Evolutionary conservation across 2,888 invertebrate species (phyloP).

Genomic region (Brenthis hecate): DNA sequence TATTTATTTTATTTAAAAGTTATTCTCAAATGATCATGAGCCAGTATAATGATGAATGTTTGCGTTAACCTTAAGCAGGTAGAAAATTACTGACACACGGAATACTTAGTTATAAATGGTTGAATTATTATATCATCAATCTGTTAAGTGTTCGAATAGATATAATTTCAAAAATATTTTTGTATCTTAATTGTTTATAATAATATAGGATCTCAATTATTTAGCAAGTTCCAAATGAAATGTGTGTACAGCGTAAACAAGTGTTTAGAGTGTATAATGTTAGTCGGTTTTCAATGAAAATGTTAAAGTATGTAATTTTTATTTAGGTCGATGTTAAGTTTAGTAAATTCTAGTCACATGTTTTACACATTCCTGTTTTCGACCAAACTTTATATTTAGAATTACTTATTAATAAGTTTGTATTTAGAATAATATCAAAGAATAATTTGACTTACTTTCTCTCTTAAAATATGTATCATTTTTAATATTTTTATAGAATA

Average conservation of each 20-base stretch:
- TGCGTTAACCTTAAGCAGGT: background rate
- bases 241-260: slow-evolving; percentile 43
- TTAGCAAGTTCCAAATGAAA: slow-evolving; percentile 57
- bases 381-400: slow-evolving; percentile 74
- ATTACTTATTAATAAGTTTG: slow-evolving; percentile 46
- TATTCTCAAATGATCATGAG: too few relatives aligned
- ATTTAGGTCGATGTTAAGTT: slow-evolving; percentile 80
- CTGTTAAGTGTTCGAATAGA: slow-evolving; percentile 14
- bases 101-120: slow-evolving; percentile 4
- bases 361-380: slow-evolving; percentile 82
- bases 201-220: slow-evolving; percentile 70
- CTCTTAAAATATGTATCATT: slow-evolving; percentile 16
- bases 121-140: background rate
- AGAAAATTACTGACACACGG: background rate
- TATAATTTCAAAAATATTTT: slow-evolving; percentile 22
- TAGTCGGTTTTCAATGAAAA: slow-evolving; percentile 57
- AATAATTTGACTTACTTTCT: slow-evolving; percentile 35
- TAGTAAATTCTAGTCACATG: slow-evolving; percentile 82
- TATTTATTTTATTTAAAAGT: too few relatives aligned
- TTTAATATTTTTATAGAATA: slow-evolving; percentile 20
- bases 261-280: slow-evolving; percentile 51
- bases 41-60: too few relatives aligned
- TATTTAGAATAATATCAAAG: slow-evolving; percentile 44
- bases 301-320: slow-evolving; percentile 75
- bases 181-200: slow-evolving; percentile 28